Base-by-base conservation (phyloP, 2,888 invertebrate species). In the Stenolophus ochropezus region DNA sequence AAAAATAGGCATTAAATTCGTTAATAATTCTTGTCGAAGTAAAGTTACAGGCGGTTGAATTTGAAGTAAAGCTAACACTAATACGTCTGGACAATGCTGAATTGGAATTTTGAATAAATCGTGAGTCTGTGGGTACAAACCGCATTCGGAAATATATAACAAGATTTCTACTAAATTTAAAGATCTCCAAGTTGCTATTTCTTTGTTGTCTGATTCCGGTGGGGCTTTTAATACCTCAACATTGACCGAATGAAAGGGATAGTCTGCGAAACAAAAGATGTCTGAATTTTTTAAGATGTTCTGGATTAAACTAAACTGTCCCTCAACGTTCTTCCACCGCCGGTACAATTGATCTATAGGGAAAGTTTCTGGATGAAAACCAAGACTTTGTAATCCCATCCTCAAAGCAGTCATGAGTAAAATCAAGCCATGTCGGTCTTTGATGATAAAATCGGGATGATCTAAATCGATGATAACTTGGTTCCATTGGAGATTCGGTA, bases 131-230 rank as follows among this genome's bases (percentile, higher is more conserved):
- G 92, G 91, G 87, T 96, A 96, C 84, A 95, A 93, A 2, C 97
- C 97, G 83, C 95, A 93, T 85, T 98, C 98, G 1, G 97, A 95
- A 84, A 98, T 93, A 86, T 94, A 94, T 82, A 99, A 90, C 73
- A 99, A 89, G 25, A 96, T 91, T 87, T 99, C 98, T 0, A 98
- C 94, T 82, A 99, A 91, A 87, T 98, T 97, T 82, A 98, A 89
- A 1, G 97, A 98, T 84, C 97, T 94, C 98, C 98, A 99, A 18
- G 96, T 96, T 58, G 95, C 93, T 61, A 98, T 93, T 88, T 98
- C 98, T 88, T 98, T 96, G 88, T 97, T 97, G 85, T 98, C 97
- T 21, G 95, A 94, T 90, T 99, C 99, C 0, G 98, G 98, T 4
- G 96, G 95, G 8, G 97, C 95, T 90, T 99, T 99, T 49, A 99